Conservation (phyloP, 2,888 invertebrate species). For the Athalia rosae region DNA sequence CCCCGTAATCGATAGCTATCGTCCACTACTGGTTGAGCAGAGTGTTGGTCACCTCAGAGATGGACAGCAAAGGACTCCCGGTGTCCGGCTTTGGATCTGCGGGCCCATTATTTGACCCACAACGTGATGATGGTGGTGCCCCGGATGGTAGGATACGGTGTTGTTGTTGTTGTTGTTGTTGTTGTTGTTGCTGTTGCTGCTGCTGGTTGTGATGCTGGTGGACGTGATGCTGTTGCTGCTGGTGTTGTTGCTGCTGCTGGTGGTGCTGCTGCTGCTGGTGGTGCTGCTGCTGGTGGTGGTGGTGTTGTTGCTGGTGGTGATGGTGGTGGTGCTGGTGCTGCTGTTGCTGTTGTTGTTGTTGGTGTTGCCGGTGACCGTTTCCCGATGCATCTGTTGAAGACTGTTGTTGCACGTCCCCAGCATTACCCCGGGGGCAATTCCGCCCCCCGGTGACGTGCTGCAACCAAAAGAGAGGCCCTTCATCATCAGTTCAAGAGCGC, state of each 20-base stretch:
- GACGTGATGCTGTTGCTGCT: conserved; percentile 57
- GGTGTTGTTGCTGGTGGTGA: conserved; percentile 51
- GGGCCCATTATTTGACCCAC: conserved; percentile 68
- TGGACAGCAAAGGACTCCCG: conserved; percentile 84
- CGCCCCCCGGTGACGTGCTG: conserved; percentile 70
- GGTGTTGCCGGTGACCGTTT: conserved; percentile 43
- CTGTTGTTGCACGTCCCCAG: conserved; percentile 54
- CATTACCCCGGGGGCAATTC: conserved; percentile 55
- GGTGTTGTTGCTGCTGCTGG: conserved; percentile 60
- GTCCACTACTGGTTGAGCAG: conserved; percentile 79
- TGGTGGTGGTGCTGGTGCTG: conserved; percentile 52
- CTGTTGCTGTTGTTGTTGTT: conserved; percentile 54
- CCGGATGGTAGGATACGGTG: conserved; percentile 73
- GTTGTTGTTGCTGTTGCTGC: conserved; percentile 65
- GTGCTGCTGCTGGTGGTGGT: conserved; percentile 53
- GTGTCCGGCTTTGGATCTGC: conserved; percentile 74
- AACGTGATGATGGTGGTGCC: conserved; percentile 65
- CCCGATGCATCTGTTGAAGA: too few relatives aligned
- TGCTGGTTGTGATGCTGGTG: conserved; percentile 63
- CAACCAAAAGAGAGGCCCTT: conserved; percentile 63
- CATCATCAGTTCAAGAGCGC: not conserved
- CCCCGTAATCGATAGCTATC: conserved; percentile 52
- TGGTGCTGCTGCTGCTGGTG: conserved; percentile 58
- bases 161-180: conserved; percentile 69
- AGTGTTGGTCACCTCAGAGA: conserved; percentile 87